Percentiles rank a stretch among this genome's conserved stretches.
Evolutionary conservation across 1,140 invertebrate species (phyloP).

Genomic region (Plectrocnemia conspersa): DNA sequence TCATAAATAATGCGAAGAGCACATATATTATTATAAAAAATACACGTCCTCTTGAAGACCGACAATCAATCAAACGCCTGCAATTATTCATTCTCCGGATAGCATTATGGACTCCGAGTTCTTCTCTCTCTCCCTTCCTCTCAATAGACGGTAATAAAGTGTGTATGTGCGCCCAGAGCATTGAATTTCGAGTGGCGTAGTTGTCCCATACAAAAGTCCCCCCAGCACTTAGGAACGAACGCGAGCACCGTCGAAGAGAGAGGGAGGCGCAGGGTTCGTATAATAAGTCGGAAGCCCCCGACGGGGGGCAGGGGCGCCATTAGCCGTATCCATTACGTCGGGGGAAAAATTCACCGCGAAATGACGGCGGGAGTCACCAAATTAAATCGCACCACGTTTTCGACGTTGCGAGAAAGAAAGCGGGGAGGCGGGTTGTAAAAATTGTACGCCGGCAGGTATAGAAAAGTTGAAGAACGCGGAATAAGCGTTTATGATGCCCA

Average conservation of each 20-base stretch:
- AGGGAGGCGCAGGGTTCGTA: background rate
- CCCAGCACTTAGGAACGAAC: background rate
- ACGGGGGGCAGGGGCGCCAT: slow-evolving; percentile 4
- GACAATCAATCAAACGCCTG: no score
- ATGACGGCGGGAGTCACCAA: slow-evolving; percentile 15
- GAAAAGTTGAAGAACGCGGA: no score
- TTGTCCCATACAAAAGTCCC: slow-evolving; percentile 4
- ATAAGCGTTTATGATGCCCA: no score
- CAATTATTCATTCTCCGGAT: no score
- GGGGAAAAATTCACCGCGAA: slow-evolving; percentile 16
- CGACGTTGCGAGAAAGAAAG: background rate
- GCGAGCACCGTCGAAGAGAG: slow-evolving; percentile 1
- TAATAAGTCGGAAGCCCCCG: background rate
- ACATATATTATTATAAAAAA: no score
- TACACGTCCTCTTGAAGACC: no score
- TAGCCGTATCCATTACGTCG: slow-evolving; percentile 22
- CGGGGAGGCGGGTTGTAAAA: no score
- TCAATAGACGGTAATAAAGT: no score
- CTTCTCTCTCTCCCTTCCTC: no score
- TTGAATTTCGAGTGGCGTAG: slow-evolving; percentile 5
- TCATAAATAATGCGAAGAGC: no score
- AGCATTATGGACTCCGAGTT: no score
- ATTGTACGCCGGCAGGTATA: no score
- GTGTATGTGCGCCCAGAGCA: background rate
- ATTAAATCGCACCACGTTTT: slow-evolving; percentile 16